Conservation (phyloP, 2,113 vertebrate genomes). For the Corythornis vintsioides region DNA sequence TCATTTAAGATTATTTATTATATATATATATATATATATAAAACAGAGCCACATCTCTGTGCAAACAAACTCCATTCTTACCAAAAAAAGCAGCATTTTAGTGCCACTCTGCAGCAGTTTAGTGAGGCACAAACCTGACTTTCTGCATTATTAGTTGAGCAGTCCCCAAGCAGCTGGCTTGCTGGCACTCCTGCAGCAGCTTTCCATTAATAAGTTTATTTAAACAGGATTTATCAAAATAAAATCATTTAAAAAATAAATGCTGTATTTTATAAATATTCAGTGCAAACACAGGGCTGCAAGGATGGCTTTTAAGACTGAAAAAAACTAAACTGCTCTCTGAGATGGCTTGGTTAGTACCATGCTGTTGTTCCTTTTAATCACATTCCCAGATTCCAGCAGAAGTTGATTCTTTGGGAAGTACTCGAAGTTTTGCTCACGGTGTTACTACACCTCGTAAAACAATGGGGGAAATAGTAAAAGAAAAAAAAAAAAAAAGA, state of each 20-base stretch:
- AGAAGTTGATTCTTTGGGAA: neutral
- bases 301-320: neutral
- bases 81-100: neutral
- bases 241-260: neutral
- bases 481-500: neutral
- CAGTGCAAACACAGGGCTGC: neutral
- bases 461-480: neutral
- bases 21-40: neutral
- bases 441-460: neutral
- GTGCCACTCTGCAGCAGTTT: neutral
- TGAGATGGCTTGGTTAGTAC: neutral
- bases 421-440: neutral
- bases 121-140: neutral
- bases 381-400: fast-evolving
- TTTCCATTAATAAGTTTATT: neutral
- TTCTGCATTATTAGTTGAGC: neutral
- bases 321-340: neutral
- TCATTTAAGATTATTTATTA: neutral
- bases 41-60: neutral
- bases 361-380: neutral
- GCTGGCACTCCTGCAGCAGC: neutral
- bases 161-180: neutral
- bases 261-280: neutral
- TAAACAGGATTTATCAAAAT: neutral
- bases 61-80: neutral